These are phyloP conservation scores for Carapus acus DNA, from an alignment of 2,797 vertebrate species.

Conservation along the genomic window DNA sequence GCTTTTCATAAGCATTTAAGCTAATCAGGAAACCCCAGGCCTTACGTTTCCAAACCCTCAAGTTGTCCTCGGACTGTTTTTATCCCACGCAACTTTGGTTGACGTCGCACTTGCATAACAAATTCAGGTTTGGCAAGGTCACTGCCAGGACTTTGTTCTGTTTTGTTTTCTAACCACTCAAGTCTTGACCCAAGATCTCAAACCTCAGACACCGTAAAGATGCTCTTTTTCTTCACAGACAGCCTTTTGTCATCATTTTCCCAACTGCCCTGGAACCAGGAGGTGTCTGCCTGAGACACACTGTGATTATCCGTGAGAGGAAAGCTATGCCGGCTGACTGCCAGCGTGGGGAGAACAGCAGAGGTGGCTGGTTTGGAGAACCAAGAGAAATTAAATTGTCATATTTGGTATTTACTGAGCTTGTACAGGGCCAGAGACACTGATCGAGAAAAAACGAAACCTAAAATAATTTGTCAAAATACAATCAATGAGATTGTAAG, in stretches of 20 bases:
- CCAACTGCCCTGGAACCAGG: constrained; percentile 44
- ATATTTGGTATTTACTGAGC: no score
- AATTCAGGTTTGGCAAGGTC: constrained; percentile 41
- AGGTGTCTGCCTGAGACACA: constrained; percentile 54
- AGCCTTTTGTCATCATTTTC: constrained; percentile 47
- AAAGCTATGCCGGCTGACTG: constrained; percentile 54
- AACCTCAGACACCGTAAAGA: constrained; percentile 64
- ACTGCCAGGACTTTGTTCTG: constrained; percentile 22
- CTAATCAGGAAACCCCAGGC: no score
- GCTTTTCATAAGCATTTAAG: not conserved
- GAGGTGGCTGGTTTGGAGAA: constrained; percentile 33
- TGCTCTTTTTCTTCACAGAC: constrained; percentile 53
- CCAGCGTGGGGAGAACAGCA: constrained; percentile 32
- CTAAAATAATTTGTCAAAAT: no score
- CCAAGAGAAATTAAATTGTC: constrained; percentile 29
- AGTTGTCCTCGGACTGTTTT: no score
- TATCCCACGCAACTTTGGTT: no score
- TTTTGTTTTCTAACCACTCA: constrained; percentile 22
- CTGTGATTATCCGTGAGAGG: constrained; percentile 57
- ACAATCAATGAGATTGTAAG: no score
- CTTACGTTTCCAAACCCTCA: no score
- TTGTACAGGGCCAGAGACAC: no score
- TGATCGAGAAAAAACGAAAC: no score
- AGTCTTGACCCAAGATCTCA: constrained; percentile 41
- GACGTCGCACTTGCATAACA: constrained; percentile 21